Evolutionary conservation across 2,797 vertebrate species (phyloP), one percentile per base, ranked within the genome.

Genomic region (Podarcis lilfordi): DNA sequence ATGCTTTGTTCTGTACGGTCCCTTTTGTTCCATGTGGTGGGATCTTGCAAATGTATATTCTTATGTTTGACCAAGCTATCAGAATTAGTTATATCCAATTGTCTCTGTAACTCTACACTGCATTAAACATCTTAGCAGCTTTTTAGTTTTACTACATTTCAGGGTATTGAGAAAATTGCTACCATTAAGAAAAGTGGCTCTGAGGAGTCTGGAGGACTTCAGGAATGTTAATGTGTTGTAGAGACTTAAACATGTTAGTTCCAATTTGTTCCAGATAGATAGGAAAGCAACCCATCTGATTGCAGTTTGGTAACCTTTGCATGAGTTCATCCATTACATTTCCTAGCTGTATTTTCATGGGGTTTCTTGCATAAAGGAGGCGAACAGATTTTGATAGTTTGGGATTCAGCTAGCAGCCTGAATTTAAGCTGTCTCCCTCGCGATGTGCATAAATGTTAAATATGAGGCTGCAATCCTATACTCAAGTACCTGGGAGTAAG

Each of bases 201-300:
- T 87, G 55, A 91, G 93, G 92, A 94, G 93, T 93, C 79, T 91
- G 91, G 90, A 86, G 92, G 94, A 94, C 92, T 92, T 91, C 94
- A 76, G 77, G 86, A 87, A 80, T 93, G 91, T 93, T 95, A 93
- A 59, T n/a, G 40, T 61, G 87, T 93, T 80, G 66, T 80, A 86
- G 35, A 81, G 76, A 80, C 75, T 87, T 86, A 69, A 80, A 84
- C 23, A 79, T 76, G 78, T 77, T 85, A 85, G 45, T 90, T 90
- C 61, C 72, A 84, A 77, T 84, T 89, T 86, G 82, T 76, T 11
- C 2, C 0, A 3, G 40, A 40, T 5, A 80, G 37, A 29, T 86
- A 85, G 77, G 79, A 81, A 45, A 68, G 23, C 32, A 0, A 17
- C 50, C 5, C 15, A 3, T 43, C 64, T 79, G 82, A 86, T 3